Conservation (phyloP, 2,888 invertebrate genomes). For the Dryobota labecula region DNA sequence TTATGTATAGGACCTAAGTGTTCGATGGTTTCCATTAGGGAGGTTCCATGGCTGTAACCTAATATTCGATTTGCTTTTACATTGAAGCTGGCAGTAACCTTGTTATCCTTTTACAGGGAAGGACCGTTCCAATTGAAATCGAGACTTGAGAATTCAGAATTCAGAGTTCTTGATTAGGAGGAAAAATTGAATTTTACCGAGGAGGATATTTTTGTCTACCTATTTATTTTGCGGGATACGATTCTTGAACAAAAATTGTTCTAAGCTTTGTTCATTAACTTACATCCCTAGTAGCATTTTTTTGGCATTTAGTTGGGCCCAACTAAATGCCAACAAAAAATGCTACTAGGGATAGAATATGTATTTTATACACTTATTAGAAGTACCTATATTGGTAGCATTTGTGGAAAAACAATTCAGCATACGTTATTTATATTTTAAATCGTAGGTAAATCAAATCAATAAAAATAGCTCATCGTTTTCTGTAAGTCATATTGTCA, state of each 20-base stretch:
- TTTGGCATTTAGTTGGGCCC: too few species aligned
- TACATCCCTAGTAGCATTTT: too few species aligned
- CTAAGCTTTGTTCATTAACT: not conserved
- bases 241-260: not conserved
- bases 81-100: slow-evolving; percentile 65
- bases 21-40: slow-evolving; percentile 71
- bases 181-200: slow-evolving; percentile 22
- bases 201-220: not conserved
- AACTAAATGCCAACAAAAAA: too few species aligned
- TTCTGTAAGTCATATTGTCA: not conserved
- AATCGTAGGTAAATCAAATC: not conserved
- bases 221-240: not conserved
- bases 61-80: slow-evolving; percentile 75
- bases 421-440: not conserved
- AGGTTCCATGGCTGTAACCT: slow-evolving; percentile 70
- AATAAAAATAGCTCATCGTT: not conserved
- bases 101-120: slow-evolving; percentile 69
- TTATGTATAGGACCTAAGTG: slow-evolving; percentile 50
- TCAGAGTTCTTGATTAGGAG: slow-evolving; percentile 30
- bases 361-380: too few species aligned
- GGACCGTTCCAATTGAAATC: slow-evolving; percentile 54
- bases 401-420: not conserved
- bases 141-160: slow-evolving; percentile 51
- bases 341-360: too few species aligned
- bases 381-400: too few species aligned